These are phyloP conservation scores for Magallana ariakensis DNA, from an alignment of 1,140 invertebrate genomes.

Conservation along the genomic window DNA sequence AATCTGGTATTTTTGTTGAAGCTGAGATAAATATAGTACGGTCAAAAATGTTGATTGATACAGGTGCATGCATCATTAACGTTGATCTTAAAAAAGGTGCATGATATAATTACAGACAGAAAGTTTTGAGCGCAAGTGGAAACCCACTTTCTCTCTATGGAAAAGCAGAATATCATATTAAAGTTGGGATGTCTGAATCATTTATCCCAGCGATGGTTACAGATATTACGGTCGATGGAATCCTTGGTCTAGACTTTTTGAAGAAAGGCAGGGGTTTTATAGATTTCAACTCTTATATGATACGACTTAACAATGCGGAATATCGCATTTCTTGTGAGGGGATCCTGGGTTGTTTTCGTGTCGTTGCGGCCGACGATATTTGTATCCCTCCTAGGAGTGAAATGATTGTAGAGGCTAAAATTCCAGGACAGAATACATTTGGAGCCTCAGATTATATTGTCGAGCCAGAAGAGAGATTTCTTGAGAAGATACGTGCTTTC, in stretches of 20 bases:
- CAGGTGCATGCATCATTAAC: constrained; percentile 17
- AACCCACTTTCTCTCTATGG: not conserved
- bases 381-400: not conserved
- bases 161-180: not conserved
- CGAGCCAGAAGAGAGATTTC: not conserved
- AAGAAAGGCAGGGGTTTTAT: not conserved
- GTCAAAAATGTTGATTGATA: constrained; percentile 34
- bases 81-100: not conserved
- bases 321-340: not conserved
- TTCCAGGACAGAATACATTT: constrained; percentile 4
- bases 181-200: not conserved
- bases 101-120: not conserved
- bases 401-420: not conserved
- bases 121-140: constrained; percentile 5
- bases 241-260: constrained; percentile 16
- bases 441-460: constrained; percentile 7
- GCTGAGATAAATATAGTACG: not conserved
- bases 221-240: constrained; percentile 20
- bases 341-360: not conserved
- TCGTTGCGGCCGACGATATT: not conserved
- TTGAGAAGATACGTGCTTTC: not conserved
- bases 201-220: not conserved
- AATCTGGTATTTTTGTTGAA: constrained; percentile 39
- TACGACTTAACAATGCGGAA: no score
- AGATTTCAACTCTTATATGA: not conserved